These are phyloP conservation scores for Camelus bactrianus DNA, from an alignment of 2,113 vertebrate species.

Conservation along the genomic window DNA sequence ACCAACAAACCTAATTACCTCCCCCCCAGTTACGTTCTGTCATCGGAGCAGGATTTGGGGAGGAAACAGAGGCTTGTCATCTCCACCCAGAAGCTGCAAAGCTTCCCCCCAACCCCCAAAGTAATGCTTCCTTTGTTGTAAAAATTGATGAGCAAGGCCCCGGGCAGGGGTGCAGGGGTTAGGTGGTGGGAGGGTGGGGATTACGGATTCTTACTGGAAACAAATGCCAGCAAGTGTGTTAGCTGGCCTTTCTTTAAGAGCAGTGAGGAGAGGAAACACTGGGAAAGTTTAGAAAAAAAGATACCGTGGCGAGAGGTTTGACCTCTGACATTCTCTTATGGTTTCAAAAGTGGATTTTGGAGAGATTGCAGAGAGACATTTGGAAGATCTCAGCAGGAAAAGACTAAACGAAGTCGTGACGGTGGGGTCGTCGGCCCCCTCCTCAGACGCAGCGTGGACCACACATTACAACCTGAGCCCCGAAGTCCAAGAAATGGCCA, in stretches of 20 bases:
- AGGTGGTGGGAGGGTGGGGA: neutral
- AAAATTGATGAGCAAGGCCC: neutral
- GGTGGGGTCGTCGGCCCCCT: slow-evolving; percentile 58
- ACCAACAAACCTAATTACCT: too few species aligned
- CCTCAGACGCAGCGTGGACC: fast-evolving
- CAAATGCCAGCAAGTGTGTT: neutral
- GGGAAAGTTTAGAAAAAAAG: neutral
- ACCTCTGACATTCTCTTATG: neutral
- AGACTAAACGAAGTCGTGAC: slow-evolving; percentile 83
- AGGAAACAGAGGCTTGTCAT: too few species aligned
- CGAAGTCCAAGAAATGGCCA: slow-evolving; percentile 82
- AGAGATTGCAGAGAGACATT: slow-evolving; percentile 77
- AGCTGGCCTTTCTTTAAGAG: neutral
- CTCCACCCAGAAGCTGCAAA: neutral
- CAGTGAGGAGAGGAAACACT: too few species aligned
- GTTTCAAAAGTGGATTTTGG: slow-evolving; percentile 87
- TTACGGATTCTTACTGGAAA: fast-evolving
- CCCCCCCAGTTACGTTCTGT: neutral
- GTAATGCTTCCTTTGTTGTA: neutral
- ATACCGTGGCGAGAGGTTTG: neutral
- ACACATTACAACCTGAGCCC: slow-evolving; percentile 88
- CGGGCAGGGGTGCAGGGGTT: neutral
- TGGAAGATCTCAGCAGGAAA: slow-evolving; percentile 81
- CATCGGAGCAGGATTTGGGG: neutral
- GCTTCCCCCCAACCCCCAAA: too few species aligned